phyloP scores from a whole-genome alignment of 2,113 vertebrate genomes.

The Takifugu bimaculatus region DNA sequence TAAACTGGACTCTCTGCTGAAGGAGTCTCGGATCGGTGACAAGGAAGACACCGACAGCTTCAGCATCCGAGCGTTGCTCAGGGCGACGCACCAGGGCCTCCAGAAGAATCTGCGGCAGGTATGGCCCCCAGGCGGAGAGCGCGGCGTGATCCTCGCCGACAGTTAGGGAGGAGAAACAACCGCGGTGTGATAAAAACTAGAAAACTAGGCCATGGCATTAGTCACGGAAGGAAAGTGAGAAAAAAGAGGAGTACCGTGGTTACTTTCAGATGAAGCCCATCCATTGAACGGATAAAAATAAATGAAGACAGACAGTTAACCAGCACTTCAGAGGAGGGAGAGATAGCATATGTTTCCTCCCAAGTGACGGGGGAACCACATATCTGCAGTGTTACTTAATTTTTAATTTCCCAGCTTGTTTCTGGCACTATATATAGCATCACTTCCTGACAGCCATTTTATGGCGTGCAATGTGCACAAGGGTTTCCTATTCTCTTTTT shows the following conservation, averaged over 20 bases:
- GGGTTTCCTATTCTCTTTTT: slow-evolving; percentile 41
- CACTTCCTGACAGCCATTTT: slow-evolving; percentile 56
- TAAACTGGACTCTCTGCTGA: slow-evolving; percentile 91
- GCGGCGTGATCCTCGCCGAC: not conserved
- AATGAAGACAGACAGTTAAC: not conserved
- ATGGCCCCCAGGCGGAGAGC: slow-evolving; percentile 19
- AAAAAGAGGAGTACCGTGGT: slow-evolving; percentile 16
- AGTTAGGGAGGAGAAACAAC: slow-evolving; percentile 9
- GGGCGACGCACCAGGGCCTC: slow-evolving; percentile 90
- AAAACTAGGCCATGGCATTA: slow-evolving; percentile 49
- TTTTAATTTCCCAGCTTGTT: slow-evolving; percentile 55
- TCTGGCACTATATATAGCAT: slow-evolving; percentile 57
- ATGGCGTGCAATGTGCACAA: slow-evolving; percentile 32
- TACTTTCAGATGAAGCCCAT: slow-evolving; percentile 25
- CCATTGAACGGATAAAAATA: slow-evolving; percentile 4
- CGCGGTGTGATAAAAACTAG: not conserved
- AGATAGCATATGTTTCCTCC: slow-evolving; percentile 1
- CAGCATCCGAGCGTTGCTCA: slow-evolving; percentile 88
- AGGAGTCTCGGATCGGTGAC: slow-evolving; percentile 92
- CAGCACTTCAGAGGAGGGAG: not conserved
- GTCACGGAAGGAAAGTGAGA: slow-evolving; percentile 27
- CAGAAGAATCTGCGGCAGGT: slow-evolving; percentile 91
- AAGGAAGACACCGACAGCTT: slow-evolving; percentile 95
- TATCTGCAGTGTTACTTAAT: slow-evolving; percentile 63
- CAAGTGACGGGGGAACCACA: slow-evolving; percentile 45